Evolutionary conservation across 2,113 vertebrate species (phyloP).

Genomic region (Dipodomys spectabilis): DNA sequence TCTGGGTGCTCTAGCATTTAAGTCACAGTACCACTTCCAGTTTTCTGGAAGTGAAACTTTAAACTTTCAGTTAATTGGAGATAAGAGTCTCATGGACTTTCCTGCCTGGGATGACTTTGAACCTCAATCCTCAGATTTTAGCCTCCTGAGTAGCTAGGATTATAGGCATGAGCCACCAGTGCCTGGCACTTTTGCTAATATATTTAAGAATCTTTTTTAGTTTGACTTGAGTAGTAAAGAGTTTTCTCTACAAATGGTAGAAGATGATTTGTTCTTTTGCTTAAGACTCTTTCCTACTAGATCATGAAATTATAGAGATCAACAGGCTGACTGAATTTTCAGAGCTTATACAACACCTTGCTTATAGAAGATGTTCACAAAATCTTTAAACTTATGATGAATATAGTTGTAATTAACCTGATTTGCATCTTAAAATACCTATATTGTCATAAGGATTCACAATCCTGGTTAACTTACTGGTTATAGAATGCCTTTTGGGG

Average conservation of each 20-base stretch:
- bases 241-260: neutral
- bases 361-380: neutral
- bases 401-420: neutral
- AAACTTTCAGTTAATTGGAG: too few relatives aligned
- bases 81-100: too few relatives aligned
- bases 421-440: neutral
- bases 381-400: neutral
- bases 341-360: neutral
- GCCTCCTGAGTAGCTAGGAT: too few relatives aligned
- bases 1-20: too few relatives aligned
- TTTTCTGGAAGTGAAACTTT: too few relatives aligned
- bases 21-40: too few relatives aligned
- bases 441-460: neutral
- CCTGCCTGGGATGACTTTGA: too few relatives aligned
- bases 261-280: conserved; percentile 5
- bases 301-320: neutral
- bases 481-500: neutral
- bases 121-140: too few relatives aligned
- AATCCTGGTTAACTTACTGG: neutral
- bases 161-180: too few relatives aligned
- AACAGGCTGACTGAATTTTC: neutral
- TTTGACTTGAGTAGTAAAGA: neutral
- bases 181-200: neutral
- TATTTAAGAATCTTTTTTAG: neutral
- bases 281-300: neutral